These are phyloP conservation scores for Ataeniobius toweri DNA, from an alignment of 2,797 vertebrate genomes.

Conservation along the genomic window DNA sequence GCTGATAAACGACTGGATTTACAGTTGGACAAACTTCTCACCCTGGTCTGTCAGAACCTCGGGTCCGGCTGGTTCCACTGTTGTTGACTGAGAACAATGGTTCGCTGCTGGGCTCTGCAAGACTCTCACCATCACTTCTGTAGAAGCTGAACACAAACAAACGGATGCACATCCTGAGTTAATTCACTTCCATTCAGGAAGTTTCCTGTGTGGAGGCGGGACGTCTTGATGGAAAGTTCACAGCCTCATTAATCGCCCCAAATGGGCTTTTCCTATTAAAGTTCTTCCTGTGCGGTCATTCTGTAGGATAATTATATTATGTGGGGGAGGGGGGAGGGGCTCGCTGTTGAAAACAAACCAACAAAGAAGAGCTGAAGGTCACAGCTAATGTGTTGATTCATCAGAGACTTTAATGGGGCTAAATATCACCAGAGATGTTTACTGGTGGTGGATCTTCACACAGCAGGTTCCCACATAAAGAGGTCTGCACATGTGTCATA, in stretches of 20 bases:
- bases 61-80: conserved; percentile 83
- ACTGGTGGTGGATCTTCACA: no score
- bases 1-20: no score
- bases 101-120: conserved; percentile 89
- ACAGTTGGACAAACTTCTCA: conserved; percentile 45
- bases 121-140: conserved; percentile 91
- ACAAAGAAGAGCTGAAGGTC: not conserved
- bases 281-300: conserved; percentile 66
- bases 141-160: conserved; percentile 84
- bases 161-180: conserved; percentile 27
- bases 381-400: not conserved
- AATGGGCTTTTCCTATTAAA: conserved; percentile 50
- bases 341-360: not conserved
- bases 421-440: no score
- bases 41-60: conserved; percentile 87
- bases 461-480: no score
- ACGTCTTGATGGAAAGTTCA: conserved; percentile 48
- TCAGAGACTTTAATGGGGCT: no score
- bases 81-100: conserved; percentile 90
- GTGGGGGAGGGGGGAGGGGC: not conserved
- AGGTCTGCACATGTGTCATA: no score
- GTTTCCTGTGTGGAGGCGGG: conserved; percentile 36
- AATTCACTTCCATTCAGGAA: conserved; percentile 49
- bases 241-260: conserved; percentile 58
- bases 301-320: conserved; percentile 63